Evolutionary conservation across 2,797 vertebrate genomes (phyloP).

Genomic region (Huso huso): DNA sequence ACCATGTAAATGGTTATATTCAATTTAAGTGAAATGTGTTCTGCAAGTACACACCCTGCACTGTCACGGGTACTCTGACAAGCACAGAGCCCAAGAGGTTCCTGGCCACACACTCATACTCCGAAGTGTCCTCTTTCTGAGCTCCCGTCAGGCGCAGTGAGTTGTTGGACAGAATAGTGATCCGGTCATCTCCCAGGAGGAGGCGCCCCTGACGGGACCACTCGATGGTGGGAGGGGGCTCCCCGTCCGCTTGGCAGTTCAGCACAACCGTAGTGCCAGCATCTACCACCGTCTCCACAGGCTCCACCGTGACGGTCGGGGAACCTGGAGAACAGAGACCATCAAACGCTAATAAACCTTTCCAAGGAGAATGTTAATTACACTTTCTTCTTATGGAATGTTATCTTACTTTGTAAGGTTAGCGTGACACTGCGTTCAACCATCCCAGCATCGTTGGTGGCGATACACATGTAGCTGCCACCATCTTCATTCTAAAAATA

Average conservation of each 20-base stretch:
- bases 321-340: constrained; percentile 54
- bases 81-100: constrained; percentile 82
- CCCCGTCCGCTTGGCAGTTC: constrained; percentile 79
- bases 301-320: constrained; percentile 71
- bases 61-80: constrained; percentile 63
- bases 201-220: constrained; percentile 75
- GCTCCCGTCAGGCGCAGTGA: constrained; percentile 68
- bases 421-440: constrained; percentile 79
- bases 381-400: no score
- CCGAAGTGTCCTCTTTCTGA: constrained; percentile 77
- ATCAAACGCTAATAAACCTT: no score
- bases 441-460: constrained; percentile 82
- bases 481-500: constrained; percentile 78
- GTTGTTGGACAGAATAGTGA: constrained; percentile 63
- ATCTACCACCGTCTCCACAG: constrained; percentile 62
- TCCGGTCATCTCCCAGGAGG: constrained; percentile 50
- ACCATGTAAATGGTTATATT: no score
- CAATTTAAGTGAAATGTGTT: no score
- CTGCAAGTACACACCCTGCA: constrained; percentile 62
- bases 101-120: constrained; percentile 87
- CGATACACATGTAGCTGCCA: constrained; percentile 85
- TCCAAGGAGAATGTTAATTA: no score
- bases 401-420: constrained; percentile 78
- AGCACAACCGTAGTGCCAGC: constrained; percentile 71
- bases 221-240: constrained; percentile 67